Conservation (phyloP, 2,797 vertebrate species). For the Dromococcyx pavoninus region DNA sequence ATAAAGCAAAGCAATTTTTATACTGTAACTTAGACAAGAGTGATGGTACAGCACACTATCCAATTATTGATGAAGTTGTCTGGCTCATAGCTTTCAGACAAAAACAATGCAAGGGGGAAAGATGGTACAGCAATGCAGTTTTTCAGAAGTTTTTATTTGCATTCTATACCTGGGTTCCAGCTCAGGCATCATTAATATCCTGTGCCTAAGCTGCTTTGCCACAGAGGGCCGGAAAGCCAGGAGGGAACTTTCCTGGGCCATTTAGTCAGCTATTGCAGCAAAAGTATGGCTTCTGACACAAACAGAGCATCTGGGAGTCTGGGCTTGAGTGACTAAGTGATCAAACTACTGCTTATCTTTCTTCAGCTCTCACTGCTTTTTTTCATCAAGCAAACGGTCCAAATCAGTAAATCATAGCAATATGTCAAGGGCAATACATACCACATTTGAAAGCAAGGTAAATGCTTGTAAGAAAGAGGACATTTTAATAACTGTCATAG, state of each 20-base stretch:
- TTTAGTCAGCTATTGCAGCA: background rate
- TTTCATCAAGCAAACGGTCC: background rate
- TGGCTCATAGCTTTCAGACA: background rate
- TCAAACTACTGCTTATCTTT: background rate
- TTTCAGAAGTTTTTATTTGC: background rate
- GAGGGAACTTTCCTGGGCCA: background rate
- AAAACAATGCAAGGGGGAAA: background rate
- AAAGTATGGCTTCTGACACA: background rate
- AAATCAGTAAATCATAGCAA: background rate
- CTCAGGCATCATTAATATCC: background rate
- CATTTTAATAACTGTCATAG: background rate
- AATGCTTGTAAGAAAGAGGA: background rate
- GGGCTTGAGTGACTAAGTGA: background rate
- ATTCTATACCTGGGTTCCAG: background rate
- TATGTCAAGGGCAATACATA: background rate
- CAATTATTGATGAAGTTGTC: background rate
- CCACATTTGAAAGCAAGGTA: slow-evolving; percentile 23
- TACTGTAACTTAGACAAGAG: background rate
- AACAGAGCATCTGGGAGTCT: background rate
- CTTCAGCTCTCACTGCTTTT: background rate
- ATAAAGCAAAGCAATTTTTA: background rate
- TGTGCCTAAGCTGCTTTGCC: background rate
- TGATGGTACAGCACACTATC: background rate
- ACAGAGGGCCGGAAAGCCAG: background rate
- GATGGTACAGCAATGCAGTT: background rate